phyloP scores from a whole-genome alignment of 2,888 invertebrate genomes.

The Lochmaea capreae region DNA sequence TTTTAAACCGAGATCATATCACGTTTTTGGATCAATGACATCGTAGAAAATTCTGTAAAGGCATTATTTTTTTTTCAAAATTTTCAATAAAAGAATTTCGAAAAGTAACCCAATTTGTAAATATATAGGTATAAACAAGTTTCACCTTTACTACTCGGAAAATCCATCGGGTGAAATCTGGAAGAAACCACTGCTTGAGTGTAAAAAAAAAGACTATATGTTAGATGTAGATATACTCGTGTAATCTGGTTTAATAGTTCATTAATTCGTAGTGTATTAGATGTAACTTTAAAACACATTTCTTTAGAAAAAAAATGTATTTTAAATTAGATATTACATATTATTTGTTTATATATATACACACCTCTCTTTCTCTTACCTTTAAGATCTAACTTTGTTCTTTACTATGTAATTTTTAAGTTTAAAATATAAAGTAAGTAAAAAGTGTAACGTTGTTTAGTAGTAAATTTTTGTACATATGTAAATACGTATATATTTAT shows the following conservation, averaged over 20 bases:
- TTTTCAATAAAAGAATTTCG: conserved; percentile 45
- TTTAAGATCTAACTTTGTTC: conserved; percentile 1
- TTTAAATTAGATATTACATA: conserved; percentile 5
- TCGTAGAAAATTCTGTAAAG: neutral
- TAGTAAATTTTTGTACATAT: conserved; percentile 5
- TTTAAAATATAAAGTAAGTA: conserved; percentile 8
- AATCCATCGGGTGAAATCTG: conserved; percentile 34
- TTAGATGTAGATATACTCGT: neutral
- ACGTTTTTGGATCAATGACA: neutral
- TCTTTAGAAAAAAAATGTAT: conserved; percentile 2
- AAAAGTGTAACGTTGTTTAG: neutral
- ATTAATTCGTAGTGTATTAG: neutral
- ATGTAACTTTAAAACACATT: neutral
- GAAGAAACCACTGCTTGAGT: conserved; percentile 27
- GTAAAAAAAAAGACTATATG: conserved; percentile 17
- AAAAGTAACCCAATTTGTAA: conserved; percentile 55
- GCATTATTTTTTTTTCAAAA: neutral
- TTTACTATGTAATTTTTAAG: conserved; percentile 5
- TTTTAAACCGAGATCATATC: no score
- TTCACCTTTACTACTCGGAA: conserved; percentile 44
- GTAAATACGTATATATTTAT: conserved; percentile 9
- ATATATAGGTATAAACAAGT: conserved; percentile 57
- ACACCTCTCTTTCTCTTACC: neutral
- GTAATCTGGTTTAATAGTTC: neutral
- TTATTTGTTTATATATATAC: conserved; percentile 2